These are phyloP conservation scores for Drosophila niveifrons DNA, from an alignment of 2,888 invertebrate genomes.

Conservation along the genomic window DNA sequence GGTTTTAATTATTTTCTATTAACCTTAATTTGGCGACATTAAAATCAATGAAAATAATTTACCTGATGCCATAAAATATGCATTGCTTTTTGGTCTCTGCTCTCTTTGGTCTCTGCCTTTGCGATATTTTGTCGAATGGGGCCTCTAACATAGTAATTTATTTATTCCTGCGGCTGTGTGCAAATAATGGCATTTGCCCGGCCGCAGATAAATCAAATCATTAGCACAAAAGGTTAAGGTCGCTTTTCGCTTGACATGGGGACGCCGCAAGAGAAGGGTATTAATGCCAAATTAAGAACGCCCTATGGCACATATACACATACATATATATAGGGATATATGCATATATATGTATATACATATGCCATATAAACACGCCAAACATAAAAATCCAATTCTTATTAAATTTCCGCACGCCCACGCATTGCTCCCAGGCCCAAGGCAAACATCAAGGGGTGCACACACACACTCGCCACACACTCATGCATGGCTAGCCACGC, in stretches of 20 bases:
- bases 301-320: conserved; percentile 49
- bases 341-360: conserved; percentile 30
- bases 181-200: conserved; percentile 52
- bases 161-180: conserved; percentile 48
- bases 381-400: conserved; percentile 80
- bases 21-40: conserved; percentile 47
- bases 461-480: conserved; percentile 18
- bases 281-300: conserved; percentile 68
- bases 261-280: conserved; percentile 19
- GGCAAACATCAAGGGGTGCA: conserved; percentile 36
- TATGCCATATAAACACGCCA: conserved; percentile 62
- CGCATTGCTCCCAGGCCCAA: conserved; percentile 42
- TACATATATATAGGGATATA: conserved; percentile 1
- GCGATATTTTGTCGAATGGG: conserved; percentile 4
- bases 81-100: conserved; percentile 7
- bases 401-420: conserved; percentile 79
- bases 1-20: conserved; percentile 35
- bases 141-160: conserved; percentile 45
- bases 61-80: conserved; percentile 26
- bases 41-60: conserved; percentile 53
- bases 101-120: not conserved
- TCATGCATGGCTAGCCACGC: not conserved
- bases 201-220: conserved; percentile 72
- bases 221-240: conserved; percentile 66
- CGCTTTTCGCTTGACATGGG: conserved; percentile 3